Percentiles rank a stretch among this genome's conserved stretches.
Conservation (phyloP, 53 echinoderm and acorn worm genomes). For the Paelopatides confundens region DNA sequence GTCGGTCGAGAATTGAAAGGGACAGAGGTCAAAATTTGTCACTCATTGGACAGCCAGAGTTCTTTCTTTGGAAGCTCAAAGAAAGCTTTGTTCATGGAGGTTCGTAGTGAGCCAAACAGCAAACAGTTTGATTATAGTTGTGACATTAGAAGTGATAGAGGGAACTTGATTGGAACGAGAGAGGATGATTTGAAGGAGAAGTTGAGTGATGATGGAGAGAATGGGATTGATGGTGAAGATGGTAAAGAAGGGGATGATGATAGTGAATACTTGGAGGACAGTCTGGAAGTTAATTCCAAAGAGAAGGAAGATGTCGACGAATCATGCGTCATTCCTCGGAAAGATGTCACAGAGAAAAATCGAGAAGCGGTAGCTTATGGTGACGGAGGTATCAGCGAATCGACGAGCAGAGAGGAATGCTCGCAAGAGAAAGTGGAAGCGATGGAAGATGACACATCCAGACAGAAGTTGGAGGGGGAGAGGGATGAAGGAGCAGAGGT, state of each 20-base stretch:
- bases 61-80: not conserved
- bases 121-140: too few relatives aligned
- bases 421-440: too few relatives aligned
- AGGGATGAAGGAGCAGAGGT: not conserved
- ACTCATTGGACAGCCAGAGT: not conserved
- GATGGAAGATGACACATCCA: not conserved
- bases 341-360: not conserved
- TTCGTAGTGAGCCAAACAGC: too few relatives aligned
- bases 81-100: not conserved
- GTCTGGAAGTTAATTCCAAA: not conserved
- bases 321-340: not conserved
- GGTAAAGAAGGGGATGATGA: not conserved
- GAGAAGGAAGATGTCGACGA: not conserved
- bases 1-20: not conserved
- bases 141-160: not conserved
- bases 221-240: not conserved
- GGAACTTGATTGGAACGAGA: not conserved
- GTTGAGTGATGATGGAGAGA: not conserved
- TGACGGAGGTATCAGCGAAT: not conserved
- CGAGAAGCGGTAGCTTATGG: not conserved
- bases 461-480: not conserved
- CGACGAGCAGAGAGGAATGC: not conserved
- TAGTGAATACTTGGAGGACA: not conserved
- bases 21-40: conserved; percentile 9
- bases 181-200: not conserved